A percentile compares a stretch with the other conserved stretches of the same genome.
These are phyloP conservation scores for Poecile montanus DNA, from an alignment of 2,797 vertebrate genomes.

Conservation along the genomic window DNA sequence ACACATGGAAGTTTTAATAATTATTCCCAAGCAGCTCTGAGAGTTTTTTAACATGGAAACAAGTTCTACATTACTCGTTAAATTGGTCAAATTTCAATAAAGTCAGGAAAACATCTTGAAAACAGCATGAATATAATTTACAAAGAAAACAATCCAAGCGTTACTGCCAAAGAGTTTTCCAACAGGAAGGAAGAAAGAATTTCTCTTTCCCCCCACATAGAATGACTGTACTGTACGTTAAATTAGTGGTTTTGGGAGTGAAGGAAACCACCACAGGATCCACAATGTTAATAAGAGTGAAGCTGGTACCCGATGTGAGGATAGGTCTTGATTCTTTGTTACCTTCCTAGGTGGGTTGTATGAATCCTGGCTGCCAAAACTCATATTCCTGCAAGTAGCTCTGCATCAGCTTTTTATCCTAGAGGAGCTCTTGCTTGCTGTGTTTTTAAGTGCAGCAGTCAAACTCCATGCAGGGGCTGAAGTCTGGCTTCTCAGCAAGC, in stretches of 20 bases:
- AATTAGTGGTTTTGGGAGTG: conserved; percentile 76
- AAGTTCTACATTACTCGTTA: conserved; percentile 83
- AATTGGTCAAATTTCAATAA: conserved; percentile 83
- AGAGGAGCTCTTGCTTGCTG: not conserved
- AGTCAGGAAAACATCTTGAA: conserved; percentile 84
- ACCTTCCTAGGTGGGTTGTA: not conserved
- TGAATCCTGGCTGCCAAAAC: not conserved
- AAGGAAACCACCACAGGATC: conserved; percentile 74
- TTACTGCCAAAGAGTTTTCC: conserved; percentile 83
- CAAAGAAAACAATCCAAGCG: conserved; percentile 84
- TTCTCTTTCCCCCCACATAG: conserved; percentile 74
- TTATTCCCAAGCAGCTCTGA: conserved; percentile 80
- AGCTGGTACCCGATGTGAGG: conserved; percentile 12
- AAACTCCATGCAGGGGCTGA: not conserved
- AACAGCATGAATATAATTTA: conserved; percentile 85
- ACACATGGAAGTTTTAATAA: conserved; percentile 81
- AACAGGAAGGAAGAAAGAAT: conserved; percentile 83
- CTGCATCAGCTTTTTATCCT: conserved; percentile 17
- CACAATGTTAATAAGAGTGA: conserved; percentile 26
- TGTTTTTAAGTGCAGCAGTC: not conserved
- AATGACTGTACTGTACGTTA: conserved; percentile 76
- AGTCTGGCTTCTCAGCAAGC: not conserved
- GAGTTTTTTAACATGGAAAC: conserved; percentile 80
- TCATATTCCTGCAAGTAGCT: not conserved
- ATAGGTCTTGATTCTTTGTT: conserved; percentile 41